Evolutionary conservation across 2,797 vertebrate genomes (phyloP).

Genomic region (Falco berigora): DNA sequence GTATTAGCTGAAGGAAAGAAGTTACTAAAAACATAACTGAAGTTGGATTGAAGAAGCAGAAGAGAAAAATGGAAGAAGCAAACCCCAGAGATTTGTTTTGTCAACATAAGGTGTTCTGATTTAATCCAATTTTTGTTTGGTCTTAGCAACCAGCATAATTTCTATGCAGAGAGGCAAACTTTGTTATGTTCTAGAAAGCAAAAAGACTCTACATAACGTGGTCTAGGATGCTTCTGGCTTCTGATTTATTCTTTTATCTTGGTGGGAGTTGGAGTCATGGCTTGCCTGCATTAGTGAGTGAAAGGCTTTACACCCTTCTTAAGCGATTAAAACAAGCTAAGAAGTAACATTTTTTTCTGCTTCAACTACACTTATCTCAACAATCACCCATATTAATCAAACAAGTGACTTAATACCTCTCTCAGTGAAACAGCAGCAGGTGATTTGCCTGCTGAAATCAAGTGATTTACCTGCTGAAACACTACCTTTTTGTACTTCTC

Average conservation of each 20-base stretch:
- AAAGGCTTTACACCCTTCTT: not conserved
- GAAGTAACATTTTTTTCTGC: not conserved
- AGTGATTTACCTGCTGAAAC: not conserved
- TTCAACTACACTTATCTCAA: not conserved
- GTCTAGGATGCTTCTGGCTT: not conserved
- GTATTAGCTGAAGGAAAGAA: not conserved
- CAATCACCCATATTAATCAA: not conserved
- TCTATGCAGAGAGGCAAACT: not conserved
- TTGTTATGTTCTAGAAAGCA: not conserved
- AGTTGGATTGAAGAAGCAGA: not conserved
- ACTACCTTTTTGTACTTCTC: not conserved
- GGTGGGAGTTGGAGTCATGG: not conserved
- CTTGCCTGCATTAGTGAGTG: not conserved
- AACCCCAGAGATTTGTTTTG: not conserved
- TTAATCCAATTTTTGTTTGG: not conserved
- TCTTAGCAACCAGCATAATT: not conserved
- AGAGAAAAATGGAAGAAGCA: not conserved
- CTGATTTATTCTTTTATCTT: not conserved
- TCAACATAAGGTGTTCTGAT: not conserved
- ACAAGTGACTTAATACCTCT: not conserved
- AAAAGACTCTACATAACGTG: rapidly evolving
- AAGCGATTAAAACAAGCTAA: not conserved
- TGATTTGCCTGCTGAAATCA: not conserved
- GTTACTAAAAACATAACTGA: not conserved
- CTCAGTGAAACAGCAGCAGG: not conserved